A percentile compares a stretch with the other conserved stretches of the same genome.
Conservation (phyloP, 2,797 vertebrate genomes). For the Ciconia nigra region DNA sequence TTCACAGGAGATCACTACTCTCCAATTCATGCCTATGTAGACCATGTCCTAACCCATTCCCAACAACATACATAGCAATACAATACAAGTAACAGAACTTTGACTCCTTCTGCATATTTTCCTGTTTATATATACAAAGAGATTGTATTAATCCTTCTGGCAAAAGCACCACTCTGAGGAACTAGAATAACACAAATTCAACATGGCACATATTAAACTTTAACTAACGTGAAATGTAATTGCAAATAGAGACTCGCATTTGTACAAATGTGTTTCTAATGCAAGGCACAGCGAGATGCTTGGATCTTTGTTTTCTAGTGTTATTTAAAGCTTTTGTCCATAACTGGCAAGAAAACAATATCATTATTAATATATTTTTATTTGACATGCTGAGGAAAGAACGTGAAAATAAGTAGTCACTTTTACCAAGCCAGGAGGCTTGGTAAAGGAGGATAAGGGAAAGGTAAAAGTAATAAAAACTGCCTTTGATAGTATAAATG, state of each 20-base stretch:
- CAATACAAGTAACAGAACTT: background rate
- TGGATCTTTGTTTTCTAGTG: background rate
- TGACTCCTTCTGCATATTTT: background rate
- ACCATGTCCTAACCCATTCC: background rate
- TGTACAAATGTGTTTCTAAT: background rate
- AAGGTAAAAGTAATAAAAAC: background rate
- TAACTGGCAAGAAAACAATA: background rate
- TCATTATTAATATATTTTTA: background rate
- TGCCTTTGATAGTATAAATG: background rate
- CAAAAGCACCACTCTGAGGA: background rate
- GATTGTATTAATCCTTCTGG: background rate
- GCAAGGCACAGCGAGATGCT: background rate
- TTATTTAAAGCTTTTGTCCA: background rate
- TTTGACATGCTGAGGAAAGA: background rate
- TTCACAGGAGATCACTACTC: background rate
- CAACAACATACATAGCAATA: background rate
- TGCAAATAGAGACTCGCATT: background rate
- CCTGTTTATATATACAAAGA: background rate
- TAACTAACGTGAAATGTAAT: background rate
- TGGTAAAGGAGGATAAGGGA: background rate
- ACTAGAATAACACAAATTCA: background rate
- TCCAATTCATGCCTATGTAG: background rate
- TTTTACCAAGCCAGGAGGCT: background rate
- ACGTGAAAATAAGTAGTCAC: background rate
- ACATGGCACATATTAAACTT: background rate